These are phyloP conservation scores for Ectemnius continuus DNA, from an alignment of 2,888 invertebrate genomes.

Conservation along the genomic window DNA sequence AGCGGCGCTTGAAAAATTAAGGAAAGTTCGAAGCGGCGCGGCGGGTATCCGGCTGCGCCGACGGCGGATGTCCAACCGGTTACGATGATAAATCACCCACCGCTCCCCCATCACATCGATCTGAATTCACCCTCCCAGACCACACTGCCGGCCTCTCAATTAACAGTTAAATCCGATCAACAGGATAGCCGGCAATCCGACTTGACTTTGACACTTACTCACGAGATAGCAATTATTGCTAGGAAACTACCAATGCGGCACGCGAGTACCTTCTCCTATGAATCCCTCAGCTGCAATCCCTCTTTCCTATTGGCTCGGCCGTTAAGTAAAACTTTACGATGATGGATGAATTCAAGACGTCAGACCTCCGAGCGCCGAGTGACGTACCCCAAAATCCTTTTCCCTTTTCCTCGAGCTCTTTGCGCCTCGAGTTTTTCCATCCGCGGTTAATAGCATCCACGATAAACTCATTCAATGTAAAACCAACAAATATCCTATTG, in stretches of 20 bases:
- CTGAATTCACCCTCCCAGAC: constrained; percentile 30
- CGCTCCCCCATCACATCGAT: constrained; percentile 37
- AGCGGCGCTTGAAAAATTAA: constrained; percentile 41
- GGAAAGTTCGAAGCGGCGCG: constrained; percentile 50
- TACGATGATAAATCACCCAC: constrained; percentile 57
- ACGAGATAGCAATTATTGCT: too few species aligned
- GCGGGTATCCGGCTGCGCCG: constrained; percentile 41
- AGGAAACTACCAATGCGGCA: too few species aligned
- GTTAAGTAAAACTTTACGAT: constrained; percentile 4
- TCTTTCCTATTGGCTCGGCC: background rate
- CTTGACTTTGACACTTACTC: constrained; percentile 28
- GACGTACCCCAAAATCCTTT: too few species aligned
- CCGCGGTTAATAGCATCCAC: too few species aligned
- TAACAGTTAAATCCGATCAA: constrained; percentile 50
- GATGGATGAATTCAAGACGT: background rate
- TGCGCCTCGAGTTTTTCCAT: too few species aligned
- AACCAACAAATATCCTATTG: too few species aligned
- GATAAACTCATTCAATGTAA: too few species aligned
- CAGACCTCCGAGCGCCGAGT: background rate
- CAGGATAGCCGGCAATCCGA: constrained; percentile 45
- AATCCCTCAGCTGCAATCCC: background rate
- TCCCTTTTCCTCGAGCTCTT: too few species aligned
- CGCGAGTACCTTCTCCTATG: background rate
- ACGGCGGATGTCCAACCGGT: constrained; percentile 18
- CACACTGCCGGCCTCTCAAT: constrained; percentile 33